These are phyloP conservation scores for Drosophila albomicans DNA, from an alignment of 1,140 invertebrate species.

Conservation along the genomic window DNA sequence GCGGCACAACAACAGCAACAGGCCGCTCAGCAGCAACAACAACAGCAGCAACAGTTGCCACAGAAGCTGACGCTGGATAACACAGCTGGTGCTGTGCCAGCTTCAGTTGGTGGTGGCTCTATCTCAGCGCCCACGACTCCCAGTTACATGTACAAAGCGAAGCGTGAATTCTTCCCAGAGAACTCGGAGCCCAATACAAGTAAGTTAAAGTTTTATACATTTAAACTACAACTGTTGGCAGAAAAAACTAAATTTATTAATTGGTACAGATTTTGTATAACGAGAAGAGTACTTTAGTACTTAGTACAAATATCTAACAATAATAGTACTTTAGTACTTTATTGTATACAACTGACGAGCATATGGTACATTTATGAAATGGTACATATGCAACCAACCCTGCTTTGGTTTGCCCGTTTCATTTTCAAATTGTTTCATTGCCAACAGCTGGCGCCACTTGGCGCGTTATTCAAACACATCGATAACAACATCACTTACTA, in stretches of 20 bases:
- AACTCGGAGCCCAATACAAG: conserved; percentile 93
- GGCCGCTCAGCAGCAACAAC: conserved; percentile 52
- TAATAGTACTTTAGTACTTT: no score
- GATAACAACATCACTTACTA: conserved; percentile 7
- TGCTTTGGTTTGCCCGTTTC: background rate
- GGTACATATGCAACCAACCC: no score
- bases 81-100: conserved; percentile 56
- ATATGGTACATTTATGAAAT: no score
- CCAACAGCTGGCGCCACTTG: background rate
- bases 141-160: conserved; percentile 80
- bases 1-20: conserved; percentile 74
- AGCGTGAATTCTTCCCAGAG: conserved; percentile 90
- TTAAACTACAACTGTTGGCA: no score
- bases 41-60: conserved; percentile 64
- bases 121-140: conserved; percentile 83
- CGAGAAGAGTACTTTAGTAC: no score
- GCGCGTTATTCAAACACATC: background rate
- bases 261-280: no score
- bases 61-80: conserved; percentile 73
- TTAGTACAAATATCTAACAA: no score
- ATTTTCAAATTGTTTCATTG: background rate
- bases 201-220: conserved; percentile 85
- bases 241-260: no score
- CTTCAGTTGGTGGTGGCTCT: conserved; percentile 75
- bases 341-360: no score